A percentile compares a stretch with the other conserved stretches of the same genome.
Evolutionary conservation across 2,797 vertebrate genomes (phyloP).

Genomic region (Oryzias dopingdopingensis): DNA sequence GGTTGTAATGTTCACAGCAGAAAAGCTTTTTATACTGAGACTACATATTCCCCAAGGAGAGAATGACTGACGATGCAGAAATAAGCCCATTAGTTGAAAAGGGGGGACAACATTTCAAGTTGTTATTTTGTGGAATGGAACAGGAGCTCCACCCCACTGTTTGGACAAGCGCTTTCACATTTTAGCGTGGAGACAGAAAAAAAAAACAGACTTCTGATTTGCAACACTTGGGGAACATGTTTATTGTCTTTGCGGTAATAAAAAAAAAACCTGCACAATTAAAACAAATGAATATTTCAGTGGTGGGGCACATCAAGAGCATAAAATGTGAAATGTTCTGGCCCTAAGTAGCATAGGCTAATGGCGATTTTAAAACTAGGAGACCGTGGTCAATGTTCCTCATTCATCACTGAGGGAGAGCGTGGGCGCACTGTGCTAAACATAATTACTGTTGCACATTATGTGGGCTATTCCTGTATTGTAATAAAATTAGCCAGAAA

Average conservation of each 20-base stretch:
- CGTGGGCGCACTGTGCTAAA: constrained; percentile 85
- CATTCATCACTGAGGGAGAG: constrained; percentile 87
- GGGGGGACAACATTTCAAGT: constrained; percentile 74
- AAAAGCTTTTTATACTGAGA: constrained; percentile 71
- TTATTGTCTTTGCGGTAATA: constrained; percentile 86
- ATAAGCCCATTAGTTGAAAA: constrained; percentile 83
- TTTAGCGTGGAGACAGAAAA: constrained; percentile 79
- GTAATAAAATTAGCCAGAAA: constrained; percentile 85
- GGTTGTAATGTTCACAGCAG: constrained; percentile 67
- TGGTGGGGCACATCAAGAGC: constrained; percentile 90
- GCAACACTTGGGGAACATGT: constrained; percentile 93
- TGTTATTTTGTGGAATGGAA: constrained; percentile 68
- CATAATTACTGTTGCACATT: constrained; percentile 97
- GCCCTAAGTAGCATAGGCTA: constrained; percentile 96
- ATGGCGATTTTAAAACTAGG: constrained; percentile 97
- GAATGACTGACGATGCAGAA: constrained; percentile 77
- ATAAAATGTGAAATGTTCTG: constrained; percentile 99
- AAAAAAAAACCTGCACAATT: constrained; percentile 84
- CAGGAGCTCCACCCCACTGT: constrained; percentile 80
- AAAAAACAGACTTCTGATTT: constrained; percentile 95
- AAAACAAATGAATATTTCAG: constrained; percentile 92
- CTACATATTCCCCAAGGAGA: constrained; percentile 74
- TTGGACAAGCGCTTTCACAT: constrained; percentile 79
- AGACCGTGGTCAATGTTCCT: constrained; percentile 91
- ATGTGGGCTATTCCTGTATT: constrained; percentile 83